These are phyloP conservation scores for Indicator maculatus DNA, from an alignment of 2,113 vertebrate species.

Conservation along the genomic window DNA sequence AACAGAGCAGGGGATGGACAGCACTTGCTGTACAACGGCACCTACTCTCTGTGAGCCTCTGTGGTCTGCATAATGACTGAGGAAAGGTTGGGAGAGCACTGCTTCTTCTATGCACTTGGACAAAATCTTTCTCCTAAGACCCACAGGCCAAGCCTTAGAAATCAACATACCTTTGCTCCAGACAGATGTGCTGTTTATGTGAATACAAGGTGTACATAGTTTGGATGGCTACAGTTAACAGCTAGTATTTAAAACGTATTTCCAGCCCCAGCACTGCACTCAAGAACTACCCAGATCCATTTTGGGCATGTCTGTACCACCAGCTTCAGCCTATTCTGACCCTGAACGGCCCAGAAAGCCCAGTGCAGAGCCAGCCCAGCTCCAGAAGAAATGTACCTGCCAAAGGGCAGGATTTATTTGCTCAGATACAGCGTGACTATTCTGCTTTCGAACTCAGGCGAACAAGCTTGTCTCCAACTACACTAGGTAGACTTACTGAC, in stretches of 20 bases:
- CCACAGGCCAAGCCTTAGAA: neutral
- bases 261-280: neutral
- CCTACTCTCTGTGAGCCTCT: neutral
- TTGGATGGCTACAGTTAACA: neutral
- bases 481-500: neutral
- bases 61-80: neutral
- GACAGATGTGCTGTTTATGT: neutral
- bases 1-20: neutral
- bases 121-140: neutral
- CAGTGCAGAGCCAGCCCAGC: neutral
- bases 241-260: neutral
- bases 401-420: neutral
- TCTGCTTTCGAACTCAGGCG: neutral
- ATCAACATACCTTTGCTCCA: neutral
- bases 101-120: neutral
- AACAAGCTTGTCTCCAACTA: neutral
- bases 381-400: neutral
- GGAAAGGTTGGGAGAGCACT: neutral
- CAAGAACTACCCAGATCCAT: neutral
- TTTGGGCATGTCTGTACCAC: neutral
- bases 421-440: neutral
- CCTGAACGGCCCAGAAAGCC: neutral
- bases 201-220: neutral
- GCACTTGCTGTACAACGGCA: neutral
- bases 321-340: neutral